phyloP scores from a whole-genome alignment of 2,113 vertebrate genomes.

The Eptesicus fuscus region DNA sequence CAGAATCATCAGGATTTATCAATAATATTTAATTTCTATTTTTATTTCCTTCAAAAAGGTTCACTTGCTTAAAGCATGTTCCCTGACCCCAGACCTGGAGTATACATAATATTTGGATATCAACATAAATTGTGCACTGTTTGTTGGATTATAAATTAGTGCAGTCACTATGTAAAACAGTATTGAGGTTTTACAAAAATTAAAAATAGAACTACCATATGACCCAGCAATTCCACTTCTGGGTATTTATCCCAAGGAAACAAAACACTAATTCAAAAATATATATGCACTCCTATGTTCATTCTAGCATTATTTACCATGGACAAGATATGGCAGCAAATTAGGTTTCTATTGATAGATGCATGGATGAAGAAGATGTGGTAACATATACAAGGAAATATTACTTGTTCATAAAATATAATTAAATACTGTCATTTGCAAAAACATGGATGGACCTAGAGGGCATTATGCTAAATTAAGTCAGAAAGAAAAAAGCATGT shows the following conservation, averaged over 20 bases:
- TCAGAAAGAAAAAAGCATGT: not conserved
- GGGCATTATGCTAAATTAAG: not conserved
- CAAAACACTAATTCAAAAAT: not conserved
- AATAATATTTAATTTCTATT: slow-evolving; percentile 21
- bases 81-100: not conserved
- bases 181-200: not conserved
- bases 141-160: not conserved
- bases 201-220: not conserved
- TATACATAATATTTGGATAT: not conserved
- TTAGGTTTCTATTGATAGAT: not conserved
- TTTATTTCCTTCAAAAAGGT: slow-evolving; percentile 15
- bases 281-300: not conserved
- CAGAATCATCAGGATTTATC: not conserved
- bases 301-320: not conserved
- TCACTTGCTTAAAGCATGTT: not conserved
- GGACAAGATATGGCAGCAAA: not conserved
- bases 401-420: not conserved
- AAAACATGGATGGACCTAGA: not conserved
- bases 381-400: not conserved
- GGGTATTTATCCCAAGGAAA: not conserved
- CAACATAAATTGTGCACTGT: not conserved
- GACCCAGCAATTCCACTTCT: not conserved
- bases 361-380: not conserved
- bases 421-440: not conserved
- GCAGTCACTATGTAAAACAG: not conserved